Conservation (phyloP, 2,113 vertebrate species). For the Emydocephalus ijimae region DNA sequence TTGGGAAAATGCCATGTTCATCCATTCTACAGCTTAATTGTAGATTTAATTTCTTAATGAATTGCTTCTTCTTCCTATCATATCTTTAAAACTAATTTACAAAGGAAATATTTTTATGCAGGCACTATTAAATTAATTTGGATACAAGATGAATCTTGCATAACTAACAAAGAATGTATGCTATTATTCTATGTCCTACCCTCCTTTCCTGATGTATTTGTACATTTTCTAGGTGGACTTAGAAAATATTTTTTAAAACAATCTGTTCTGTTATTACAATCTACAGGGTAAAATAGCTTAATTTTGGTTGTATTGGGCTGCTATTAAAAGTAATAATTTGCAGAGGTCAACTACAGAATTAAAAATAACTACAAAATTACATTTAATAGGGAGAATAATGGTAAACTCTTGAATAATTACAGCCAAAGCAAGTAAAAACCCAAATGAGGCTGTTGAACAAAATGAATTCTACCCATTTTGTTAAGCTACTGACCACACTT, state of each 20-base stretch:
- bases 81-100: conserved; percentile 55
- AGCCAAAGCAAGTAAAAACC: neutral
- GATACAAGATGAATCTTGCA: neutral
- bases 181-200: neutral
- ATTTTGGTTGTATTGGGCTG: neutral
- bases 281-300: neutral
- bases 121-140: conserved; percentile 30
- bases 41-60: conserved; percentile 38
- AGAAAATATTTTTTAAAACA: neutral
- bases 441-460: neutral
- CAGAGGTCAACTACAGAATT: neutral
- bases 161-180: neutral
- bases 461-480: neutral
- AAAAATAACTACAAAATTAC: neutral
- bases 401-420: neutral
- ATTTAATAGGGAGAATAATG: neutral
- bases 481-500: neutral
- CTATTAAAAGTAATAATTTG: neutral
- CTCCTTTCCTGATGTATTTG: neutral
- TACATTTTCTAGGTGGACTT: neutral
- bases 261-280: neutral
- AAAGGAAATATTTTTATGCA: conserved; percentile 54
- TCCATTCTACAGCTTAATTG: conserved; percentile 51
- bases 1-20: conserved; percentile 28
- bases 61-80: conserved; percentile 48